Evolutionary conservation across 2,113 vertebrate genomes (phyloP), one percentile per base, ranked within the genome.

Genomic region (Barnardius zonarius): DNA sequence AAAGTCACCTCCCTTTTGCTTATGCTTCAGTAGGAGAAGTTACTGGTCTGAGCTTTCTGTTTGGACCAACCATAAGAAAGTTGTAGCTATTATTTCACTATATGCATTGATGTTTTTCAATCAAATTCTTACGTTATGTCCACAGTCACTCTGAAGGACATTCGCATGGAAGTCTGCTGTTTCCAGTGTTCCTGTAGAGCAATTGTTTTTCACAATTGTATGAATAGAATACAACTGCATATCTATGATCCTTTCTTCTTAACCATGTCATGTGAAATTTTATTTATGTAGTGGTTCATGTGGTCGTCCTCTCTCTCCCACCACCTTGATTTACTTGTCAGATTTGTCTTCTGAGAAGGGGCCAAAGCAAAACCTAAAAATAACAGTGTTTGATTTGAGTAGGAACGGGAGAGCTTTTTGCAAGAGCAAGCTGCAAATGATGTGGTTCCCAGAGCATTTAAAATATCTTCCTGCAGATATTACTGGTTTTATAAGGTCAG

Each of bases 351-450:
- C 66, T 73, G 46, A 75, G 75, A 70, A 88, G 13, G 16, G 10
- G 17, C 44, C 59, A 76, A 92, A 92, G 43, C 43, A 90, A 83
- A 92, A 64, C 22, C 43, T 78, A 27, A 87, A 93, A 84, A 31
- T 62, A 77, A 44, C 30, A 25, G 17, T 57, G 22, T 54, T 95
- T 66, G 66, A 46, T 70, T 83, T 82, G n/a, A 88, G 61, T 72
- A 91, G 57, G n/a, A 75, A n/a, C 0, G 0, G 52, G 83, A 80
- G 43, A 64, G 62, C 14, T 20, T 91, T 22, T 57, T 93, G 69
- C 57, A 88, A 12, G 49, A 64, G 64, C 39, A 87, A 46, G 31
- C 74, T 90, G 73, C 27, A 79, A 91, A 87, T 61, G 3, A 37
- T 84, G 48, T 48, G 8, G n/a, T 84, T 95, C 57, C 18, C 41